Percentiles rank a stretch among this genome's conserved stretches.
Conservation (phyloP, 2,888 invertebrate species). For the Theodoxus fluviatilis region DNA sequence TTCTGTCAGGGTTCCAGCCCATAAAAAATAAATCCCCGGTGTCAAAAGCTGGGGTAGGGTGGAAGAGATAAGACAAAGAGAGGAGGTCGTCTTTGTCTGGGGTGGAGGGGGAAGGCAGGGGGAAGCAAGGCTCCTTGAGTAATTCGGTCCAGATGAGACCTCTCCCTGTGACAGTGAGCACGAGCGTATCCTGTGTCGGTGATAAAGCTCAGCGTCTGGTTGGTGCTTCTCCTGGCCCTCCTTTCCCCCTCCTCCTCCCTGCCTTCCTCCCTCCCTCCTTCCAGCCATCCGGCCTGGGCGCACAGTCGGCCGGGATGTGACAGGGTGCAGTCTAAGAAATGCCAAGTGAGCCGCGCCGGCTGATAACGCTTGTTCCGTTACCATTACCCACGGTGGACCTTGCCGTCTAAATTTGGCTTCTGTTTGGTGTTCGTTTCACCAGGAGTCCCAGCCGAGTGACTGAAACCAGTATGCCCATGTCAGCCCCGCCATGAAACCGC, state of each 20-base stretch:
- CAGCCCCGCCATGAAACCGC: conserved; percentile 37
- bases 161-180: too few species aligned
- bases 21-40: too few species aligned
- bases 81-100: too few species aligned
- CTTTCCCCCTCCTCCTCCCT: not conserved
- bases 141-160: too few species aligned
- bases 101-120: too few species aligned
- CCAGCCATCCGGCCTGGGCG: not conserved
- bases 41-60: too few species aligned
- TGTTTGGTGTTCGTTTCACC: conserved; percentile 28
- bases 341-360: not conserved
- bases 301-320: not conserved
- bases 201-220: not conserved
- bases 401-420: conserved; percentile 32
- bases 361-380: conserved; percentile 28
- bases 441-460: conserved; percentile 25
- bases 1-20: too few species aligned
- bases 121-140: too few species aligned
- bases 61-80: too few species aligned
- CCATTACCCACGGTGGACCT: conserved; percentile 26
- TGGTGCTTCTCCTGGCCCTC: not conserved
- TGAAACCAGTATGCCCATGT: conserved; percentile 30
- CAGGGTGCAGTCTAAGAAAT: conserved; percentile 14
- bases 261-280: conserved; percentile 1
- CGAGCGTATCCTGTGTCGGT: not conserved